Evolutionary conservation across 2,113 vertebrate species (phyloP).

Genomic region (Cyphomyrus discorhynchus): DNA sequence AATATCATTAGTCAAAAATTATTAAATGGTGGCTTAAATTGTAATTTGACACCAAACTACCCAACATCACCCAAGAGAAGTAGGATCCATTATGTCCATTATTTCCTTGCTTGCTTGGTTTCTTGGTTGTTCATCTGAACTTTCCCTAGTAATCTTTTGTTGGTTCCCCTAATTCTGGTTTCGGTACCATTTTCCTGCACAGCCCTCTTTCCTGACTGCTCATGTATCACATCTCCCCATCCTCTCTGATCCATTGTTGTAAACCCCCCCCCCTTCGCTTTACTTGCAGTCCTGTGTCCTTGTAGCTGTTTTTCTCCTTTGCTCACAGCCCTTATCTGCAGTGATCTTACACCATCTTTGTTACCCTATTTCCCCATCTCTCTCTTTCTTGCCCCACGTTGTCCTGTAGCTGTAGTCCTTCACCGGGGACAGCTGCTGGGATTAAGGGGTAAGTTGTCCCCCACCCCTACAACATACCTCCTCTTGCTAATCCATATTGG

Average conservation of each 20-base stretch:
- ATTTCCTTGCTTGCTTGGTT: background rate
- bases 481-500: background rate
- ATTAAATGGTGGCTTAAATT: background rate
- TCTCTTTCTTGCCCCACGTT: constrained; percentile 36
- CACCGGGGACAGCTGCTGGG: constrained; percentile 76
- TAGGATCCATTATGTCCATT: background rate
- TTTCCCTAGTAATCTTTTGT: background rate
- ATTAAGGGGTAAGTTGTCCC: constrained; percentile 73
- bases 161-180: background rate
- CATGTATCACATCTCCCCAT: constrained; percentile 22
- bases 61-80: background rate
- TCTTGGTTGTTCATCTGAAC: background rate
- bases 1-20: background rate
- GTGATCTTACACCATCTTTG: background rate
- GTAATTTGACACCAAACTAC: background rate
- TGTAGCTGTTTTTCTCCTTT: constrained; percentile 19
- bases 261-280: background rate
- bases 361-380: background rate
- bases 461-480: background rate
- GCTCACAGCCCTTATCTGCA: constrained; percentile 9
- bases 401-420: constrained; percentile 65
- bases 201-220: background rate
- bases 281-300: background rate
- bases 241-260: background rate
- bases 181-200: background rate